Base-by-base conservation (phyloP, 2,797 vertebrate genomes). In the Chromis chromis region DNA sequence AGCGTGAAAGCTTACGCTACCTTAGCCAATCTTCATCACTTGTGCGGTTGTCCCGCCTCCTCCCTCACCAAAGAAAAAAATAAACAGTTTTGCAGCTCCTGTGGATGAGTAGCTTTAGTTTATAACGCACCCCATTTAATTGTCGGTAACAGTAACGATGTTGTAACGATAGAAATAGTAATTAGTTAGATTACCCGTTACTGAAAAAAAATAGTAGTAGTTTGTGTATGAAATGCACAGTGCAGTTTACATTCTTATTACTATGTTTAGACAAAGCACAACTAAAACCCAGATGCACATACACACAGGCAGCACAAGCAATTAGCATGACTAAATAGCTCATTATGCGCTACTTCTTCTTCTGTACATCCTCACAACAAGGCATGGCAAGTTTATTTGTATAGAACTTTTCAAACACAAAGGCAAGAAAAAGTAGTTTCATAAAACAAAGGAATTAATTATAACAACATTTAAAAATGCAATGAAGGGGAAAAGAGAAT, bases 351-450 rank as follows among this genome's bases (percentile, higher is more conserved):
- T 8, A 31, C 48, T 55, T 65, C 42, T 3, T 69, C n/a, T 27
- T 56, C 25, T 19, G 28, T 60, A 44, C 55, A 65, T 69, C 16
- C 52, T 54, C 1, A 27, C 33, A 24, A n/a, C 25, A 40, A n/a
- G 6, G 39, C 25, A 44, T 17, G 22, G 57, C 14, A 17, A 28
- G 25, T 57, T 65, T 46, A 9, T 53, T 25, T 69, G 2, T 27
- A 36, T 10, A 36, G 33, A 36, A 12, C 33, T 36, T 36, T 36
- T 36, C 3, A 36, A 11, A 36, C 33, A 44, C 40, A 60, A 42
- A 17, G 17, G n/a, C n/a, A 50, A 27, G 44, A 22, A 21, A n/a
- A 19, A 33, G 31, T 16, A 39, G 8, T 28, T 39, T 11, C 14
- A 39, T 39, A 24, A 44, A 19, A 25, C 4, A 61, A 24, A 56